phyloP scores from a whole-genome alignment of 2,888 invertebrate species.

The Heliothis peltigera region DNA sequence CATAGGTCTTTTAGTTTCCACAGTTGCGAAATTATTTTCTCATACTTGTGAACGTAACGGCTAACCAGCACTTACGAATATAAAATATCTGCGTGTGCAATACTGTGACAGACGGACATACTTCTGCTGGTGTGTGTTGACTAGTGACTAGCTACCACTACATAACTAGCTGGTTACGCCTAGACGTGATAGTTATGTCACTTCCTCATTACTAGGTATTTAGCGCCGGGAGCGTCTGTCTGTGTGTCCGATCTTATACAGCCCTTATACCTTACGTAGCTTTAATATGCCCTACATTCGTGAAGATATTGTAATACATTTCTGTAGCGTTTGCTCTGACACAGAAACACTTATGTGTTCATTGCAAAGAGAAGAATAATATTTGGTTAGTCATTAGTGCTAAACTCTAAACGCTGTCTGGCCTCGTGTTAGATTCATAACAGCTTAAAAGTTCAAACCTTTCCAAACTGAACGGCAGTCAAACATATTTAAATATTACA shows the following conservation, averaged over 20 bases:
- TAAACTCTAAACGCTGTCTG: too few relatives aligned
- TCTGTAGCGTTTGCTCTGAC: too few relatives aligned
- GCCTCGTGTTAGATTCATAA: not conserved
- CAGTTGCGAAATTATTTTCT: too few relatives aligned
- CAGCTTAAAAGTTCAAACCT: not conserved
- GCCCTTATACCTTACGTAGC: too few relatives aligned
- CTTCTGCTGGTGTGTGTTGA: not conserved
- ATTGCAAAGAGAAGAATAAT: not conserved
- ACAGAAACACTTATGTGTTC: too few relatives aligned
- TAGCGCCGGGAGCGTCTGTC: not conserved
- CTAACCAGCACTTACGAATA: not conserved
- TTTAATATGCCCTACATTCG: too few relatives aligned
- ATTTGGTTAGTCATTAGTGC: not conserved
- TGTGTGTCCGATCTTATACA: not conserved
- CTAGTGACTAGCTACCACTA: not conserved
- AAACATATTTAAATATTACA: too few relatives aligned
- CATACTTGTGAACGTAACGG: not conserved
- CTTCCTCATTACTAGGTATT: slow-evolving; percentile 28
- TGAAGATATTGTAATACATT: not conserved
- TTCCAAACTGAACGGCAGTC: not conserved
- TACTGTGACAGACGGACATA: not conserved
- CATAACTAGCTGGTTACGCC: slow-evolving; percentile 1
- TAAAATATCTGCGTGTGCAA: not conserved
- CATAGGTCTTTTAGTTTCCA: too few relatives aligned
- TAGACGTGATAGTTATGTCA: slow-evolving; percentile 25